Base-by-base conservation (phyloP, 2,797 vertebrate genomes). In the Caiman crocodilus region DNA sequence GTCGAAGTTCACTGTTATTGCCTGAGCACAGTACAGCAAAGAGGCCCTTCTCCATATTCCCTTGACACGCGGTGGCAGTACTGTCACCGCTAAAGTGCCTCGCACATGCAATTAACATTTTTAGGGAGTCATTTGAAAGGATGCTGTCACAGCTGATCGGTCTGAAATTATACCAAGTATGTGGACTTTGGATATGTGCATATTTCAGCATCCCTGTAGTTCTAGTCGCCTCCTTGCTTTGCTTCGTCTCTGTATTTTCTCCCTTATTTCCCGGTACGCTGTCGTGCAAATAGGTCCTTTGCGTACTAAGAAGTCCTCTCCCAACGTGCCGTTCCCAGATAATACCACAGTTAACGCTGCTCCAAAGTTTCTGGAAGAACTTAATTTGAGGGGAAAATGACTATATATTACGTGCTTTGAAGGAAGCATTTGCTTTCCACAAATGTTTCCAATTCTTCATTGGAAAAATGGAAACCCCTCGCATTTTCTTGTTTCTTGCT, bases 81-180 rank as follows among this genome's bases (percentile, higher is more conserved):
- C 91, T 94, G 92, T 95, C 96, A 95, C 2, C 80, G 91, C 92
- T 93, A 85, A 96, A 93, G 87, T 86, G 91, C 26, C 87, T 79
- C 2, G 88, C 92, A 97, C 87, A 79, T 93, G 95, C 94, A 95
- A 97, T 97, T 96, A 97, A 94, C 96, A 93, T 95, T 96, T 95
- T 95, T 96, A 96, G 90, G 95, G 88, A 94, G 94, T 93, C 86
- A 85, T 94, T 95, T 94, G n/a, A 95, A 91, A 56, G 25, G 84
- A 84, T 94, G 78, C 79, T 96, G 96, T 94, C 96, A 96, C 79
- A 79, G 91, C 88, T 91, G 95, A 92, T 61, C 30, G 92, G 90
- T 82, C 28, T 86, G 88, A 95, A 93, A 95, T 79, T 85, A 73
- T 50, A 91, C 84, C 82, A 89, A 94, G 84, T 84, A 89, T 21